Base-by-base conservation (phyloP, 2,113 vertebrate genomes). In the Catharus bicknelli region DNA sequence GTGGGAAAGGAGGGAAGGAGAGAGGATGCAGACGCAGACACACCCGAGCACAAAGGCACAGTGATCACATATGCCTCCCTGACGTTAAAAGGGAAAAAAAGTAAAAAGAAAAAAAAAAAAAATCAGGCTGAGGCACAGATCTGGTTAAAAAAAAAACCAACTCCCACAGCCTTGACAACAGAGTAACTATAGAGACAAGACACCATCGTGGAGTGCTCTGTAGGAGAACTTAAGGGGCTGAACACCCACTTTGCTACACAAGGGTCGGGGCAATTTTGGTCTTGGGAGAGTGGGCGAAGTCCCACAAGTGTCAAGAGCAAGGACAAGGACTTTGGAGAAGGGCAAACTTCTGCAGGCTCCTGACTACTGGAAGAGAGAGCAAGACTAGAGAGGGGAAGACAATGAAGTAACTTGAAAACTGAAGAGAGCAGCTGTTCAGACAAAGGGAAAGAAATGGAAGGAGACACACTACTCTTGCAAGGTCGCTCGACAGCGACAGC, bases 1-100 rank as follows among this genome's bases (percentile, higher is more conserved):
- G 84, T 89, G 90, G 93, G 93, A 89, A 95, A 89, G 51, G 50
- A 95, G 91, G 88, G 90, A 88, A 94, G 38, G 63, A 80, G 85
- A 77, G 72, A 95, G 79, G 92, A 90, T 86, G 67, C 54, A 53
- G 70, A 85, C 18, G 36, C 54, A 79, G 90, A 73, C 94, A 79
- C 90, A 79, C 94, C 82, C 59, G 0, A 91, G 94, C 63, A 83
- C 67, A 91, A 75, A 86, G 63, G 84, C 67, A 76, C 54, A 85
- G 62, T 0, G 1, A 93, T 85, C 84, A 54, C 74, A 94, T 70
- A 87, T 17, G 59, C 83, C 55, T 83, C 32, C 54, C 72, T 90
- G 85, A 64, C 16, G 4, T 48, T 63, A n/a, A 43, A 76, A 62
- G 19, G 45, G 3, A 66, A 81, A 88, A 48, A 79, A 45, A 18